Evolutionary conservation across 2,888 invertebrate species (phyloP), one percentile per base, ranked within the genome.

Genomic region (Opisthograptis luteolata): DNA sequence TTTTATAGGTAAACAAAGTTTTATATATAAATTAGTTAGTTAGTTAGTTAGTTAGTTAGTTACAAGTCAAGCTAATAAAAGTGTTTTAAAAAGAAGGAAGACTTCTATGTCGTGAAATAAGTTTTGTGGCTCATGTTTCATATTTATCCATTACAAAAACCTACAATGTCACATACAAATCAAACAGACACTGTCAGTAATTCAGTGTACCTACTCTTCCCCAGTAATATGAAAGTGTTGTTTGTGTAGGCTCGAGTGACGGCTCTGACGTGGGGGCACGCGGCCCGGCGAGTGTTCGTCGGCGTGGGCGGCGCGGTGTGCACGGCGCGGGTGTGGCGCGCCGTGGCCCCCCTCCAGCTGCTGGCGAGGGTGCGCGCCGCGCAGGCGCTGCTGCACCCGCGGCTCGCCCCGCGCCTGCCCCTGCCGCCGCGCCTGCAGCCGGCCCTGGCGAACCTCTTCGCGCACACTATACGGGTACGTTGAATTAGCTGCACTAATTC

Each of bases 231-330:
- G 9, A 8, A 9, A 1, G 8, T 13, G 1, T 27, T 8, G 15
- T 4, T 15, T 36, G 5, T 14, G 2, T 1, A 96, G 96, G 93
- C 95, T 60, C 94, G 95, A 3, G 96, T 99, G 42, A 96, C 97
- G 37, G 98, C 98, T 1, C 90, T 99, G 72, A 99, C 99, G 5
- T 99, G 99, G 99, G 99, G 98, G 17, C 99, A 99, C 92, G 98
- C 98, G 79, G 99, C 99, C 79, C 96, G 97, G 64, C 93, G 99
- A 17, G 91, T 99, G 62, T 99, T 99, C 83, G 94, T 99, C 42
- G 79, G 81, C 46, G 87, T 80, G 54, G 99, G 99, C 8, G 96
- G 96, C 34, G 95, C 95, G 70, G 94, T 97, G 68, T 97, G 98
- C 84, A 97, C 98, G 56, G 98, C 98, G 30, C 97, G 98, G 93